These are phyloP conservation scores for Drosophila nasuta DNA, from an alignment of 1,140 invertebrate genomes.

Conservation along the genomic window DNA sequence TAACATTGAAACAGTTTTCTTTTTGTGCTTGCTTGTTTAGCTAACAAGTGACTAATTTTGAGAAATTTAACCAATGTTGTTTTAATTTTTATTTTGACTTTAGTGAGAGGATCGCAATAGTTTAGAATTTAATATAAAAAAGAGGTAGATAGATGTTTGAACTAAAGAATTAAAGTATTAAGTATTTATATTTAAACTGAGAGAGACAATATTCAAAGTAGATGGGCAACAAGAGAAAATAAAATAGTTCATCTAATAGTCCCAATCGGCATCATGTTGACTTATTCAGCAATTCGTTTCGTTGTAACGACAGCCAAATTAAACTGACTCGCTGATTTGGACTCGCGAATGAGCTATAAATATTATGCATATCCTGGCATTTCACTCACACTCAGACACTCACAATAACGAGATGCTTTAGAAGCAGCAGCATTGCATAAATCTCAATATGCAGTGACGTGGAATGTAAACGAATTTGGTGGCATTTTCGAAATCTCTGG, in stretches of 20 bases:
- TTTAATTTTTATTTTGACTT: neutral
- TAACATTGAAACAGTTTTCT: slow-evolving; percentile 11
- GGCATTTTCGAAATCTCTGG: slow-evolving; percentile 25
- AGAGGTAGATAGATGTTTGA: too few species aligned
- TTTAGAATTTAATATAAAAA: too few species aligned
- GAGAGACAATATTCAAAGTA: neutral
- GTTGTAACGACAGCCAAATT: slow-evolving; percentile 32
- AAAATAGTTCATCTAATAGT: neutral
- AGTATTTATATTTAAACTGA: too few species aligned
- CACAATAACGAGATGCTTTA: slow-evolving; percentile 1
- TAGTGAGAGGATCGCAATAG: too few species aligned
- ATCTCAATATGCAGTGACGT: slow-evolving; percentile 52
- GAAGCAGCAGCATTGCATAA: slow-evolving; percentile 61
- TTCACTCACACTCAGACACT: neutral
- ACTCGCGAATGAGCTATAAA: slow-evolving; percentile 33
- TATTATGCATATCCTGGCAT: slow-evolving; percentile 31
- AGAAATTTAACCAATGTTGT: slow-evolving; percentile 22
- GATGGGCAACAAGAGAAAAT: neutral
- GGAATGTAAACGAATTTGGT: slow-evolving; percentile 17
- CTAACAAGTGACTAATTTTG: slow-evolving; percentile 1
- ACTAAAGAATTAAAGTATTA: too few species aligned
- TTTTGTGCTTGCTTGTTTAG: slow-evolving; percentile 11
- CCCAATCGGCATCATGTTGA: neutral
- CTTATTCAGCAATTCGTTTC: neutral
- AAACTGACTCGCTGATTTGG: neutral